phyloP scores from a whole-genome alignment of 2,113 vertebrate species.

The Microcebus lehilahytsara region DNA sequence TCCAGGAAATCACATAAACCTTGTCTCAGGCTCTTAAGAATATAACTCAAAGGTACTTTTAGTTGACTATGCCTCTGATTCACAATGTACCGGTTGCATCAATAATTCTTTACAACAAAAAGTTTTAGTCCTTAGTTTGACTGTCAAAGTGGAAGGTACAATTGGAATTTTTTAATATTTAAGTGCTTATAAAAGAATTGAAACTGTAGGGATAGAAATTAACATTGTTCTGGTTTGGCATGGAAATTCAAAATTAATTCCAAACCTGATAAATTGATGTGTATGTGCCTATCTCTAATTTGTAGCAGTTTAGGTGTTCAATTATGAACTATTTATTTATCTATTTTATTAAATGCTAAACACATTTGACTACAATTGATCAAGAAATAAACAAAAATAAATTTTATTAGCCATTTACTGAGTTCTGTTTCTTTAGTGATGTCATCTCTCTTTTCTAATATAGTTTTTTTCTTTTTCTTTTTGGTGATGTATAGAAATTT shows the following conservation, averaged over 20 bases:
- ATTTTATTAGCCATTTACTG: neutral
- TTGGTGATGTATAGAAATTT: neutral
- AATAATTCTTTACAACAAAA: neutral
- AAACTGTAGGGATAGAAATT: neutral
- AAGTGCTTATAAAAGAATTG: neutral
- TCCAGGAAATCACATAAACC: neutral
- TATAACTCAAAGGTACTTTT: neutral
- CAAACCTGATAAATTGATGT: neutral
- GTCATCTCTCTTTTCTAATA: neutral
- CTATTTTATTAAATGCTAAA: neutral
- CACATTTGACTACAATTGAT: neutral
- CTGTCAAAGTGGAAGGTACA: constrained; percentile 17
- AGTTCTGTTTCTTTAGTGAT: neutral
- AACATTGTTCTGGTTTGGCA: neutral
- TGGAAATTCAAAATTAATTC: neutral
- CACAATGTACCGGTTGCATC: neutral
- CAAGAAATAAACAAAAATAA: neutral
- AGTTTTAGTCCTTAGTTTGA: neutral
- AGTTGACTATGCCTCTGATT: neutral
- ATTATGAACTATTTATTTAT: neutral
- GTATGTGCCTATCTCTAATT: neutral
- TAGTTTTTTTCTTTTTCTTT: neutral
- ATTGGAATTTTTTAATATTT: neutral
- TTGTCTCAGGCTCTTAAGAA: neutral
- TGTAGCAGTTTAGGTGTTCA: neutral